Evolutionary conservation across 2,888 invertebrate genomes (phyloP), one percentile per base, ranked within the genome.

Genomic region (Tetheella fluctuosa): DNA sequence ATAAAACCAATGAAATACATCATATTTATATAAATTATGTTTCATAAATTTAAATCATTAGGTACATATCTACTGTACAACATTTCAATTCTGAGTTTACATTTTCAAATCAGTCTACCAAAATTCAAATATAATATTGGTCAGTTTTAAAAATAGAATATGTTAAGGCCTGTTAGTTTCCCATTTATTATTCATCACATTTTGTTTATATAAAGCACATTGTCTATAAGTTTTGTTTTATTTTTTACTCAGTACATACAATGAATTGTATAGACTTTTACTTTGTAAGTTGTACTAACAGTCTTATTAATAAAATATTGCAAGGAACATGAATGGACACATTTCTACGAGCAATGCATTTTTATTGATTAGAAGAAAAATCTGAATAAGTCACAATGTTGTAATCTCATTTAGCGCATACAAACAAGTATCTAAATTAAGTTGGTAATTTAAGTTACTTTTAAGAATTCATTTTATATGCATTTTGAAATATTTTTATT

Each of bases 401-500:
- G 25, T 63, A 76, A 79, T 77, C 75, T 80, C 75, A 69, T 70
- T 62, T 39, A 60, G 60, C 54, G 56, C 59, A 63, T 69, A 59
- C 65, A 57, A 48, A 48, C 64, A 69, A 65, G 61, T 64, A 64
- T 56, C 59, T 66, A 68, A 66, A 61, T 64, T 78, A 72, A 72
- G 55, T 59, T 20, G 10, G 20, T 48, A 20, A 20, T 17, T 63
- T 77, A 77, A 69, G 74, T 67, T 74, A 82, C 63, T 71, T 71
- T 80, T 77, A 69, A 73, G 66, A 76, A 64, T 67, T 73, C 68
- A 63, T 67, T 88, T 34, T 34, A 13, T 34, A 34, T 10, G 30
- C 30, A 30, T 30, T 8, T 10, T 60, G 30, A 67, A 76, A 79
- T 82, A 85, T 86, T 87, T 85, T 71, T 60, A 59, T 63, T 62